Base-by-base conservation (phyloP, 2,113 vertebrate genomes). In the Microcebus jonahi region DNA sequence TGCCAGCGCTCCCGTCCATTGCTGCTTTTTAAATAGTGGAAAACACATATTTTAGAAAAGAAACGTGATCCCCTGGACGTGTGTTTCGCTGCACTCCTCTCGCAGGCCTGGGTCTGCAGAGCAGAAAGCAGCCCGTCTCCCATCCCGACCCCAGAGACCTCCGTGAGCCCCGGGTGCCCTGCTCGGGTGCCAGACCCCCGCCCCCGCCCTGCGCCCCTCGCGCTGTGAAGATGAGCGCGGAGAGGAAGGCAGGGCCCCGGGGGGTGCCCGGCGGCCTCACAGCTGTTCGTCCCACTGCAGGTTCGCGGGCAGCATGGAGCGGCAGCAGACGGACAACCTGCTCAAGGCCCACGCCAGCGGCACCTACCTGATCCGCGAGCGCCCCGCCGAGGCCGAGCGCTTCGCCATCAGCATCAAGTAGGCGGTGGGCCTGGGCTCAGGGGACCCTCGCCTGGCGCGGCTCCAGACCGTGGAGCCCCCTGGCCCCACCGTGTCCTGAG, bases 381-480 rank as follows among this genome's bases (percentile, higher is more conserved):
- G 99, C 94, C 99, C 99, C 0, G 99, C 99, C 0, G 99, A 99
- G 98, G 99, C 99, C 0, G 99, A 99, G 98, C 98, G 99, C 88
- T 99, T 99, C 7, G 99, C 99, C 98, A 99, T 99, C 97, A 99
- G 99, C 93, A 99, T 99, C 97, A 99, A 99, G 99, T 99, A 98
- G 98, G 99, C 81, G n/a, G 5, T 11, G 0, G 81, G 7, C 3
- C 0, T 0, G 31, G 79, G 10, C 6, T 23, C 2, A 1, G 25
- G 57, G 25, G 34, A 23, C 48, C 48, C 8, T 14, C 13, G 14
- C 23, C 61, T n/a, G 1, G 0, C 1, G 31, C 29, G 0, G 0
- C 25, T 27, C 63, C 10, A 76, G 21, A 6, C 20, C 11, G 1
- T 0, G 17, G 17, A 12, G 3, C n/a, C 79, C 70, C 0, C 2